A percentile compares a stretch with the other conserved stretches of the same genome.
phyloP scores from a whole-genome alignment of 2,113 vertebrate genomes.

The Bostrychus sinensis region DNA sequence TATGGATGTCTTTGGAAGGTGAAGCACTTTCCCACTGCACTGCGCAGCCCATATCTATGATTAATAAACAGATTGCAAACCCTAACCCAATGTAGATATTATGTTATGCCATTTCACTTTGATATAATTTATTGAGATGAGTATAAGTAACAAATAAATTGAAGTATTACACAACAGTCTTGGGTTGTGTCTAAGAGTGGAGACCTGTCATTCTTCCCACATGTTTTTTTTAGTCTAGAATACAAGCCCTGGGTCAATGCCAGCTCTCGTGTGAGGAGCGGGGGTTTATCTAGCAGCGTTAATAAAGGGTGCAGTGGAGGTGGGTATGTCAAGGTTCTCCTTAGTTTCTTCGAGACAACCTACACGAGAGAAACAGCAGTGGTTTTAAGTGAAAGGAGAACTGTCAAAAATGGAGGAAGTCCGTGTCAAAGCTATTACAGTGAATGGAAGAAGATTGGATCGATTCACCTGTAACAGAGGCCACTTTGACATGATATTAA shows the following conservation, averaged over 20 bases:
- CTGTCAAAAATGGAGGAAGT: conserved; percentile 59
- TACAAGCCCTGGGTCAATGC: conserved; percentile 53
- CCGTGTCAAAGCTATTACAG: conserved; percentile 60
- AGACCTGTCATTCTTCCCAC: conserved; percentile 39
- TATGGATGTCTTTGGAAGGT: too few relatives aligned
- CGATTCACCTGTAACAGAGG: conserved; percentile 73
- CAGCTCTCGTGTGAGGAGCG: conserved; percentile 26
- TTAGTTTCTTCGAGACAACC: conserved; percentile 49
- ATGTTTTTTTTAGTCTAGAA: conserved; percentile 54
- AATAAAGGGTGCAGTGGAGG: conserved; percentile 40
- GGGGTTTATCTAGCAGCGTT: conserved; percentile 28
- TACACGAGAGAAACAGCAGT: conserved; percentile 51
- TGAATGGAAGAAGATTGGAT: conserved; percentile 68
- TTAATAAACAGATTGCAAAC: too few relatives aligned
- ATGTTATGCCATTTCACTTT: too few relatives aligned
- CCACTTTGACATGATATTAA: conserved; percentile 76
- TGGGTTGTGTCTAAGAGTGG: conserved; percentile 35
- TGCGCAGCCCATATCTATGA: too few relatives aligned
- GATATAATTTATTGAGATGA: too few relatives aligned
- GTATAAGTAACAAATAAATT: too few relatives aligned
- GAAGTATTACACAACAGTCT: too few relatives aligned
- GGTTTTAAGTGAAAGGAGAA: conserved; percentile 45
- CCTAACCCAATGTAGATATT: too few relatives aligned
- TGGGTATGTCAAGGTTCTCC: conserved; percentile 51
- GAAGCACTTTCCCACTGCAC: too few relatives aligned